Evolutionary conservation across 1,140 invertebrate genomes (phyloP).

Genomic region (Drosophila willistoni): DNA sequence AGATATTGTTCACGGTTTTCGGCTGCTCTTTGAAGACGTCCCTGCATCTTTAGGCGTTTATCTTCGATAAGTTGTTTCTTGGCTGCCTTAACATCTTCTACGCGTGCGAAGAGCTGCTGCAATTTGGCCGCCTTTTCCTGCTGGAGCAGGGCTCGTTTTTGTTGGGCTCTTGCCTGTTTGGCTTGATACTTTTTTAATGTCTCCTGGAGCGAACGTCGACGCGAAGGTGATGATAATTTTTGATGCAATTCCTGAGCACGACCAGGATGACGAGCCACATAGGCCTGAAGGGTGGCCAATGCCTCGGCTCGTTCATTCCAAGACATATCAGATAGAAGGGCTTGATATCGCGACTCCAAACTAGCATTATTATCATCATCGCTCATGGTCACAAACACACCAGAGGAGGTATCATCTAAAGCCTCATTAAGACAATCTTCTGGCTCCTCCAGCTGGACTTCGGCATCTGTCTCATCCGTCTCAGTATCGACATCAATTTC

Average conservation of each 20-base stretch:
- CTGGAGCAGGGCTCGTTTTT: constrained; percentile 90
- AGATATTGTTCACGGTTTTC: constrained; percentile 93
- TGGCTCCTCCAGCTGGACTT: constrained; percentile 71
- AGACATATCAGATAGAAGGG: constrained; percentile 89
- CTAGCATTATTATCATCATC: constrained; percentile 82
- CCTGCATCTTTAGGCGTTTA: constrained; percentile 92
- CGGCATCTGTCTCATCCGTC: constrained; percentile 89
- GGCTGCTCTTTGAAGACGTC: constrained; percentile 93
- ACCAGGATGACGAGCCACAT: constrained; percentile 93
- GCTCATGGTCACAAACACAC: constrained; percentile 66
- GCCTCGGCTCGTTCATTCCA: constrained; percentile 91
- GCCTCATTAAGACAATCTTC: constrained; percentile 47
- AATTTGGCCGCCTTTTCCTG: constrained; percentile 93
- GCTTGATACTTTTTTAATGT: constrained; percentile 91
- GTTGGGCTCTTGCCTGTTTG: constrained; percentile 93
- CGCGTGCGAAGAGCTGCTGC: constrained; percentile 93
- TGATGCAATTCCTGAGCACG: constrained; percentile 95
- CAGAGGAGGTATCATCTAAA: constrained; percentile 54
- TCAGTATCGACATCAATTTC: constrained; percentile 93
- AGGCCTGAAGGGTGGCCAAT: constrained; percentile 89
- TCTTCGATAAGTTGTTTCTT: constrained; percentile 94
- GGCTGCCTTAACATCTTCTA: constrained; percentile 95
- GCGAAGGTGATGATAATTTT: constrained; percentile 95
- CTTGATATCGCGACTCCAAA: constrained; percentile 88
- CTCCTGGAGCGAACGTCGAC: constrained; percentile 91